Percentiles rank a stretch among this genome's conserved stretches.
Conservation (phyloP, 2,113 vertebrate species). For the Accipiter cooperii region DNA sequence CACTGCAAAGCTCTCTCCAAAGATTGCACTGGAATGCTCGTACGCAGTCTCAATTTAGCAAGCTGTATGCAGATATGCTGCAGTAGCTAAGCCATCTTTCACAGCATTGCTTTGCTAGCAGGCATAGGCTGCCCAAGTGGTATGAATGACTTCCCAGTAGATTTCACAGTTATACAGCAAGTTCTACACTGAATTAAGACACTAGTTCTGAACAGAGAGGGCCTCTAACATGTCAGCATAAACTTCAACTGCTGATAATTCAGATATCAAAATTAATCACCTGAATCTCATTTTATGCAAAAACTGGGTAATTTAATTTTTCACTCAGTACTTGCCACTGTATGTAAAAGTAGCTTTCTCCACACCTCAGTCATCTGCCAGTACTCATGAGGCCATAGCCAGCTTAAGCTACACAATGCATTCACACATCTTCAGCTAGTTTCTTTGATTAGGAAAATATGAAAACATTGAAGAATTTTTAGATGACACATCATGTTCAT, state of each 20-base stretch:
- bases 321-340: neutral
- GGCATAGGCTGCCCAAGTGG: neutral
- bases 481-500: neutral
- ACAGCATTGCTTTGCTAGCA: neutral
- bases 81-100: neutral
- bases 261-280: neutral
- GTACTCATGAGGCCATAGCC: neutral
- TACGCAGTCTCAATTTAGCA: neutral
- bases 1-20: neutral
- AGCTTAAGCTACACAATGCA: neutral
- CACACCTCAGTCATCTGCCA: neutral
- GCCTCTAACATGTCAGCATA: neutral
- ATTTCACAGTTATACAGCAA: rapidly evolving
- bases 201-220: neutral
- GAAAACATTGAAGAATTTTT: neutral
- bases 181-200: neutral
- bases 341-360: neutral
- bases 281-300: neutral
- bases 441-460: neutral
- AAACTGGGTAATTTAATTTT: neutral
- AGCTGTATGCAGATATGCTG: neutral
- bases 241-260: neutral
- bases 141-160: neutral
- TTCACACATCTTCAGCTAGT: neutral
- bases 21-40: neutral